Base-by-base conservation (phyloP, 1,140 invertebrate species). In the Goniozus legneri region DNA sequence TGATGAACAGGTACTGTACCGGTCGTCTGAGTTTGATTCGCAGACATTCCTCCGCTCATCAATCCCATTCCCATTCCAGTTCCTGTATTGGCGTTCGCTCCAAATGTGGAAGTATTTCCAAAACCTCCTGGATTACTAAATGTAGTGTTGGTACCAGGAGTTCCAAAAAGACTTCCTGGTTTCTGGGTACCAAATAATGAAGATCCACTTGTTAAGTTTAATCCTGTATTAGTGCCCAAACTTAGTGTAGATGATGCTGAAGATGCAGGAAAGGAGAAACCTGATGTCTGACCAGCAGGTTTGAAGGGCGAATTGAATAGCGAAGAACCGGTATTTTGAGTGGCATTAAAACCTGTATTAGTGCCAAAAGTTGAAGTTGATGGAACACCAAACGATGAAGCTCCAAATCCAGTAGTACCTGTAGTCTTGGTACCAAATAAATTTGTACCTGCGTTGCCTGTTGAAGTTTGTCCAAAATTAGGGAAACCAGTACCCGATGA, bases 91-190 rank as follows among this genome's bases (percentile, higher is more conserved):
- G 67, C 67, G 47, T 63, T 77, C 2, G 69, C 59, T 27, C 76
- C 77, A 43, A 80, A 69, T 0, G 65, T 66, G 0, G 59, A 54
- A 14, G 61, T 44, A 1, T 62, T 52, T 39, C 71, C 77, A 44
- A 79, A 75, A 7, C 71, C 61, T 0, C 71, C 58, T 14, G 58
- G 37, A 14, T 32, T 65, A 34, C 70, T 74, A 22, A 75, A 76
- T 0, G 53, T 52, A 12, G 63, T 51, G 13, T 50, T 50, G 18
- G 56, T 69, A 12, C 64, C 60, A 3, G 68, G 64, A 33, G 59
- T 76, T 16, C 77, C 77, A 67, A 87, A 87, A 2, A 87, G 56
- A 30, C 78, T 77, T 2, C 77, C 73, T 2, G 82, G 71, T 57
- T 80, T 81, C 47, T 70, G 70, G 41, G 71, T 73, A 2, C 71